Percentiles rank a stretch among this genome's conserved stretches.
These are phyloP conservation scores for Semnornis frantzii DNA, from an alignment of 2,113 vertebrate genomes.

Conservation along the genomic window DNA sequence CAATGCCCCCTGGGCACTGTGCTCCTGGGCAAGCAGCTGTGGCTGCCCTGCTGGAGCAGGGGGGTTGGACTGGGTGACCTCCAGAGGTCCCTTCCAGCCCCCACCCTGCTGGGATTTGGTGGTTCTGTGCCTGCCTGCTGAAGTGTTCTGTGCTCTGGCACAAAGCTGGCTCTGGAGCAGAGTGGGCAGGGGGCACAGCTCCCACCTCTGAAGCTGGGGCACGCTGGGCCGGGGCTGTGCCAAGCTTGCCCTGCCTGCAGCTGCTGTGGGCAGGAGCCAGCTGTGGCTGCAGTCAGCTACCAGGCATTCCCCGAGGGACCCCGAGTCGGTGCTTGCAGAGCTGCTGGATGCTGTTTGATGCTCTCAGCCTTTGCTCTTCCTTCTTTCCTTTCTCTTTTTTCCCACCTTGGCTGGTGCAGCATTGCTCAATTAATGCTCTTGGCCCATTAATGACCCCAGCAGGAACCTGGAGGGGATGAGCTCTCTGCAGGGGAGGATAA, in stretches of 20 bases:
- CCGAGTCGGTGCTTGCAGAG: neutral
- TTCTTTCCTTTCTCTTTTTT: neutral
- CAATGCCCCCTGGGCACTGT: too few relatives aligned
- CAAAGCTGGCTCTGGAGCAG: neutral
- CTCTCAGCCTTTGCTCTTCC: neutral
- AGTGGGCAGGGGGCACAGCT: neutral
- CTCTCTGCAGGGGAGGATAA: neutral
- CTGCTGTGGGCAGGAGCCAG: neutral
- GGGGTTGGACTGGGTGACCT: too few relatives aligned
- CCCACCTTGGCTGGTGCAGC: neutral
- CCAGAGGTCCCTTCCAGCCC: too few relatives aligned
- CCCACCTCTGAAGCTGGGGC: rapidly evolving
- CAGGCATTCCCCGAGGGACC: rapidly evolving
- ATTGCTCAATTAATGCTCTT: neutral
- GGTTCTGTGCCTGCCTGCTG: neutral
- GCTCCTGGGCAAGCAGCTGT: too few relatives aligned
- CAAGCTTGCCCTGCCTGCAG: neutral
- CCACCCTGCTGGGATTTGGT: too few relatives aligned
- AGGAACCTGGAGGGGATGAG: neutral
- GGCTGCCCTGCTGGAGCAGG: too few relatives aligned
- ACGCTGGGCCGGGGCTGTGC: neutral
- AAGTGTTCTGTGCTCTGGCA: neutral
- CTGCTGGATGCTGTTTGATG: neutral
- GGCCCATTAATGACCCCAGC: neutral
- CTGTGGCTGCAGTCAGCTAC: neutral